These are phyloP conservation scores for Eulithis prunata DNA, from an alignment of 2,888 invertebrate genomes.

Conservation along the genomic window DNA sequence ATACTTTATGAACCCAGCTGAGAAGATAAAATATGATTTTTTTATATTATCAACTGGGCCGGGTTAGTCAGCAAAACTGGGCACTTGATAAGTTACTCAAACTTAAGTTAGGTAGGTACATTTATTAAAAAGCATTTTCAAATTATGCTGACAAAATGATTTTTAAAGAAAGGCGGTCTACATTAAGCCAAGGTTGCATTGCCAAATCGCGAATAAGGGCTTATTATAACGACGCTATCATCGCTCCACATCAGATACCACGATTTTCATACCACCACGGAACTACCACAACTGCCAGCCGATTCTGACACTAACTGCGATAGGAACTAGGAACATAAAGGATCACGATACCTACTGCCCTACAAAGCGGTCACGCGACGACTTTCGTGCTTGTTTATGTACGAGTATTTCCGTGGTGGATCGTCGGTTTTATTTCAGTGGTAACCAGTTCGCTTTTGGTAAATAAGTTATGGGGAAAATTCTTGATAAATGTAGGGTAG, in stretches of 20 bases:
- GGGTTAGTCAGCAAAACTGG: too few relatives aligned
- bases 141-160: constrained; percentile 16
- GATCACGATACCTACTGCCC: constrained; percentile 27
- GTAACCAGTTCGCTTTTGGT: constrained; percentile 12
- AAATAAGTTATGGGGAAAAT: neutral
- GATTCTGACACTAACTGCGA: constrained; percentile 21
- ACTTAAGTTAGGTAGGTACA: too few relatives aligned
- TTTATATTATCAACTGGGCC: too few relatives aligned
- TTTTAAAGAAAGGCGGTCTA: constrained; percentile 23
- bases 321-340: constrained; percentile 7
- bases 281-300: constrained; percentile 16
- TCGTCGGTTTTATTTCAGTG: constrained; percentile 29
- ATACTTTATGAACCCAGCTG: too few relatives aligned
- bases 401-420: constrained; percentile 39
- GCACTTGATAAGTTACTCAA: too few relatives aligned
- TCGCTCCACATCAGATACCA: constrained; percentile 22
- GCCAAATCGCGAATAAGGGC: constrained; percentile 23
- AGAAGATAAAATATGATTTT: too few relatives aligned
- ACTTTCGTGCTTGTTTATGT: constrained; percentile 34
- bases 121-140: neutral
- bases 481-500: neutral
- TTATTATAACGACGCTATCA: constrained; percentile 23
- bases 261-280: constrained; percentile 17
- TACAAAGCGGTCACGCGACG: constrained; percentile 39
- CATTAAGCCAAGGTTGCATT: constrained; percentile 31